Percentiles rank a stretch among this genome's conserved stretches.
Evolutionary conservation across 2,888 invertebrate genomes (phyloP).

Genomic region (Patella ulyssiponensis): DNA sequence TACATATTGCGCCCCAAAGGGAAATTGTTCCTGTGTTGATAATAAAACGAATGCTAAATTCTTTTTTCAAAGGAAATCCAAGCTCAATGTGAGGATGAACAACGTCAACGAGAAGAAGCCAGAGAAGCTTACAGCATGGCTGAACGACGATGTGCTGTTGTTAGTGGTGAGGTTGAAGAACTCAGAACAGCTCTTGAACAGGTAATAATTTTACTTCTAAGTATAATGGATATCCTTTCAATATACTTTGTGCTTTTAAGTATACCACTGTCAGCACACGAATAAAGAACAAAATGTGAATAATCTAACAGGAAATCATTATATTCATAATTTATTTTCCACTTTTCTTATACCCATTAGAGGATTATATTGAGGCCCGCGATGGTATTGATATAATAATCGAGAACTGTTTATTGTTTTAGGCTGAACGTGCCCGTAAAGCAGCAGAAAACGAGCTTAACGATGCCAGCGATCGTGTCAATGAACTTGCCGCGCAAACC

Average conservation of each 20-base stretch:
- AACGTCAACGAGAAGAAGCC: slow-evolving; percentile 96
- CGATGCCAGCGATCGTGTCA: neutral
- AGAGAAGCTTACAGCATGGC: slow-evolving; percentile 97
- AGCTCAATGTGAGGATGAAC: slow-evolving; percentile 96
- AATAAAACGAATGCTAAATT: too few species aligned
- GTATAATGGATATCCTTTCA: too few species aligned
- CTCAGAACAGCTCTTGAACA: slow-evolving; percentile 91
- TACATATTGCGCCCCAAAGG: too few species aligned
- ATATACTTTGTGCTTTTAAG: too few species aligned
- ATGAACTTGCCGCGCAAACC: slow-evolving; percentile 93
- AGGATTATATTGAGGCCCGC: too few species aligned
- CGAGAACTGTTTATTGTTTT: neutral
- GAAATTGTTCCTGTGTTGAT: too few species aligned
- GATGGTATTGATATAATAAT: too few species aligned
- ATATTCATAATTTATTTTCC: too few species aligned
- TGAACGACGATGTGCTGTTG: slow-evolving; percentile 96
- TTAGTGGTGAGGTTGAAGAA: slow-evolving; percentile 98
- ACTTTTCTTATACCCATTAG: too few species aligned
- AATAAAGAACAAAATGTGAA: too few species aligned
- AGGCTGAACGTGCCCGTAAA: slow-evolving; percentile 9
- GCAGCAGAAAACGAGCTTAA: neutral
- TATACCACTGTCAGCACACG: too few species aligned
- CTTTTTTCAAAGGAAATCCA: slow-evolving; percentile 80
- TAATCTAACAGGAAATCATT: too few species aligned
- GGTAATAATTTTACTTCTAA: slow-evolving; percentile 19